Evolutionary conservation across 2,113 vertebrate genomes (phyloP), one percentile per base, ranked within the genome.

Genomic region (Misgurnus mizolepis): DNA sequence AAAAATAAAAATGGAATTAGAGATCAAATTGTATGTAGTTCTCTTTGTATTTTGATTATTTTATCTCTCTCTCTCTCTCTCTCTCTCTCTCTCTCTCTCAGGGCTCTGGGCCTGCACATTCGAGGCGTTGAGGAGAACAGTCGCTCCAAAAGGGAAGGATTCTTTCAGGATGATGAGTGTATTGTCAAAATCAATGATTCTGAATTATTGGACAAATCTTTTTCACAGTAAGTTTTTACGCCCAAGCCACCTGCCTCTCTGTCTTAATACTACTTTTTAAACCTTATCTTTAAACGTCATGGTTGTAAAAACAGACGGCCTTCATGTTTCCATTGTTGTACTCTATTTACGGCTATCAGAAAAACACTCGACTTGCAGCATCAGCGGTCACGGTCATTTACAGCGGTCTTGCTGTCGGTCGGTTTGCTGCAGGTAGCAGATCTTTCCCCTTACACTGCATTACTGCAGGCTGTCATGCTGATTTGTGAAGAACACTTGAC

Each of bases 131-230:
- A 98, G 86, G 96, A 96, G 83, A 94, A 95, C 81, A 98, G 97
- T 86, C 95, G 96, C 75, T 96, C 96, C 34, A 94, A 93, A 80
- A 94, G 91, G 82, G 95, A 98, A 77, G 94, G 92, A 11, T 90
- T 98, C 62, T 96, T 98, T 86, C 91, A 94, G 40, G 96, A 97
- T 84, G 96, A 98, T 3, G 96, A 98, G 81, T 97, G 98, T 86
- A 98, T 98, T 70, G 93, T 98, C 67, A 95, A 90, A 91, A 99
- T 99, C 89, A 98, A 98, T 89, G 92, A 90, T 7, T 91, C 92
- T 11, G 93, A 96, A 82, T 95, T 99, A 69, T 88, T 92, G 88
- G 96, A 98, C 91, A 96, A 95, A 93, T 95, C 96, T 0, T 98
- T 98, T 88, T 92, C 93, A 90, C 96, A 97, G 96, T 98, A 89